Evolutionary conservation across 2,113 vertebrate species (phyloP).

Genomic region (Rhodinocichla rosea): DNA sequence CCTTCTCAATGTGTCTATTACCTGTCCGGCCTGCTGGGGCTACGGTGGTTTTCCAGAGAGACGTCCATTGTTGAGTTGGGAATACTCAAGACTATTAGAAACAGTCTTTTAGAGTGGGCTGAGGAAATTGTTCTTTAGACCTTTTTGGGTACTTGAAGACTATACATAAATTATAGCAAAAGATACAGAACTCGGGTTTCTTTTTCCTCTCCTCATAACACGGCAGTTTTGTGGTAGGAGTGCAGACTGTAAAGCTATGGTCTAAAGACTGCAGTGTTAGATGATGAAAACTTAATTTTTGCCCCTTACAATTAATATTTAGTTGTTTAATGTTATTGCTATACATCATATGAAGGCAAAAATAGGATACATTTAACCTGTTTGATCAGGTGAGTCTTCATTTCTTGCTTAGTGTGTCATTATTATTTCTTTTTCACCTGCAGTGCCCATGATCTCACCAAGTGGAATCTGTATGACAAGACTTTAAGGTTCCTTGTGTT

Average conservation of each 20-base stretch:
- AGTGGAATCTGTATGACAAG: constrained; percentile 78
- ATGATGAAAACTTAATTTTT: background rate
- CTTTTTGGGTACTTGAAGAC: background rate
- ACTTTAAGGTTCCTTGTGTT: constrained; percentile 74
- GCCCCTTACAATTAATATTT: background rate
- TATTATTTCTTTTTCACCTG: background rate
- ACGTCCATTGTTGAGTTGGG: rapidly evolving
- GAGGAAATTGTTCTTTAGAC: background rate
- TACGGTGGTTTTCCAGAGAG: background rate
- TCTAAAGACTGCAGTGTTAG: background rate
- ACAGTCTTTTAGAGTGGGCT: background rate
- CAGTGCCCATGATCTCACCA: constrained; percentile 84
- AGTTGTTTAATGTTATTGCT: background rate
- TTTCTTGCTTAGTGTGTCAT: background rate
- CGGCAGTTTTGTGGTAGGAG: background rate
- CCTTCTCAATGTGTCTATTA: background rate
- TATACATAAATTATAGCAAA: background rate
- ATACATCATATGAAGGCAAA: background rate
- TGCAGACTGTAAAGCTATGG: background rate
- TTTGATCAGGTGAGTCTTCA: background rate
- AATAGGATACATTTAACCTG: background rate
- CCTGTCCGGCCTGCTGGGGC: background rate
- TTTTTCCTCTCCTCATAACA: background rate
- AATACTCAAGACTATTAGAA: background rate
- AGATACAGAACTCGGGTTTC: background rate